Evolutionary conservation across 37 sponge, comb jelly and placozoan species (phyloP), one percentile per base, ranked within the genome.

Genomic region (Cliona cf. orientalis): DNA sequence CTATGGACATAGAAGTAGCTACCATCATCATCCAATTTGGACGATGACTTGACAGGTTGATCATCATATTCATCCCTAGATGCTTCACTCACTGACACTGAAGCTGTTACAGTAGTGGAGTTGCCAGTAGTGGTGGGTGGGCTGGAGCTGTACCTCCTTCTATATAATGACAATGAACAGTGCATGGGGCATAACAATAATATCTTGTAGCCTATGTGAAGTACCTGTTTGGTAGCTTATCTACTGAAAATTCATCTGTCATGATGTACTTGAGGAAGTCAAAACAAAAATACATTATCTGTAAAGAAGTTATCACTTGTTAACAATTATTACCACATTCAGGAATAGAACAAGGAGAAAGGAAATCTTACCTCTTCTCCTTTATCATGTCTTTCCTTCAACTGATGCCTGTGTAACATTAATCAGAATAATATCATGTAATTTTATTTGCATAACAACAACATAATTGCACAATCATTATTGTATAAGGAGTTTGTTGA

Each of bases 331-430:
- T 49, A 14, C 14, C 14, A 14, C 14, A 49, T 19, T 49, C 14
- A 49, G 9, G 53, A 49, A 49, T 49, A 14, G 14, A 49, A 49
- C 53, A 49, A 14, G 14, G 53, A 19, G 53, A 14, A 49, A 14
- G n/a, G n/a, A n/a, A n/a, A n/a, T n/a, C 79, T 80, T 40, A 95
- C 95, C 62, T 95, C 99, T 68, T 98, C 99, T 41, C 89, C 89
- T 80, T 93, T 95, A 1, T 70, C 62, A 19, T 91, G 80, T 71
- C 99, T 81, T 29, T 92, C 94, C 25, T 79, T 71, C 31, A 98
- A 75, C 80, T 95, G 94, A 57, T 98, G 99, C 32, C 97, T 97
- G 78, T n/a, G n/a, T n/a, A n/a, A n/a, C n/a, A n/a, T n/a, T n/a
- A n/a, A n/a, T n/a, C n/a, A n/a, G n/a, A n/a, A n/a, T n/a, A n/a